Base-by-base conservation (phyloP, 2,113 vertebrate species). In the Noturus placidus region DNA sequence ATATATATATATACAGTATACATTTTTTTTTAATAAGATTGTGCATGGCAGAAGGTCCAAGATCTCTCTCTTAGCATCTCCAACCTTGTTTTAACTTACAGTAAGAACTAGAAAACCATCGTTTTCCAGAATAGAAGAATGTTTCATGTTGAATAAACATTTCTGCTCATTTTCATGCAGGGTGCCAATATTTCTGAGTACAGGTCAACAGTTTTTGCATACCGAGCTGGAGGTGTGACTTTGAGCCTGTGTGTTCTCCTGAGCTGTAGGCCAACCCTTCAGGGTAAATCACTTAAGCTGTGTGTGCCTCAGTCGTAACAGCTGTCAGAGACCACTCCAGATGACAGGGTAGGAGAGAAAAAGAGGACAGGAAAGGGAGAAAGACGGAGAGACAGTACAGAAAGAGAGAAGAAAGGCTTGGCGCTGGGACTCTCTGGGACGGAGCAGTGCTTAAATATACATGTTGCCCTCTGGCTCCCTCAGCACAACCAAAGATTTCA, bases 241-340 rank as follows among this genome's bases (percentile, higher is more conserved):
- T 25, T 85, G 82, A 50, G 63, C 70, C 27, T 65, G 87, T 59
- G 74, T 46, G 84, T 81, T 20, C 54, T 81, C 89, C 87, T 86
- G 89, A 90, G 89, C 90, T 91, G 92, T 90, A 87, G 50, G 65
- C 93, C 90, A 92, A 86, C 92, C 91, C 94, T 94, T 93, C 89
- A 91, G 90, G 95, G 94, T 93, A 93, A 94, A 95, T 93, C 94
- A 95, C 94, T 95, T 95, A 95, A 94, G 94, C 87, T 72, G 84
- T 92, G 92, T 92, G 93, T 76, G 95, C 95, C 94, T 93, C 92
- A 94, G 93, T 95, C 95, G 93, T 94, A 95, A 95, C 95, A 96
- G 93, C 94, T 95, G 95, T 93, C 93, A 91, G 92, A 91, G 89
- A 74, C 84, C 30, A 88, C 90, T 93, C 90, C 92, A 94, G 94